phyloP scores from a whole-genome alignment of 2,797 vertebrate species.

The Chiloscyllium punctatum region DNA sequence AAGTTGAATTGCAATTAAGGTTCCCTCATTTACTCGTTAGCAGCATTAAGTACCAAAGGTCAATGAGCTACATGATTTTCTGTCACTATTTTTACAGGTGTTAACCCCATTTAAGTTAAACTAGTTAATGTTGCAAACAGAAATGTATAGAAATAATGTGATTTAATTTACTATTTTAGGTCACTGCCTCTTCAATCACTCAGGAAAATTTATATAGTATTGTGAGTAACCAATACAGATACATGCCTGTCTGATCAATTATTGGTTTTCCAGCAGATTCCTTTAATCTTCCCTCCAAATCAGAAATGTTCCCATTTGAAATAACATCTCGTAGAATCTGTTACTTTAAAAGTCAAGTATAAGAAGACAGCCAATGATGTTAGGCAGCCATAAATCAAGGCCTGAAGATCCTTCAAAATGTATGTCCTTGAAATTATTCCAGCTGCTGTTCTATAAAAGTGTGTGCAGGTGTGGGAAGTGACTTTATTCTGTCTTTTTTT shows the following conservation, averaged over 20 bases:
- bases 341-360: background rate
- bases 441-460: background rate
- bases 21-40: background rate
- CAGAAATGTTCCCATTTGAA: background rate
- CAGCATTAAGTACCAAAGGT: background rate
- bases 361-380: background rate
- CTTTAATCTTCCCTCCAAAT: background rate
- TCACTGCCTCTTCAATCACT: background rate
- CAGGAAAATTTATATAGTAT: background rate
- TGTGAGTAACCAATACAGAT: background rate
- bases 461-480: background rate
- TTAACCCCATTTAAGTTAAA: background rate
- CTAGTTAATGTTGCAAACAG: background rate
- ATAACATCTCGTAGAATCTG: background rate
- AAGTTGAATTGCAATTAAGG: background rate
- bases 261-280: background rate
- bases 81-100: background rate
- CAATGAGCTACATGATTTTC: background rate
- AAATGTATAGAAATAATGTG: background rate
- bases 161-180: background rate
- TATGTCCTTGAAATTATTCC: constrained; percentile 5
- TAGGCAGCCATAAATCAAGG: background rate
- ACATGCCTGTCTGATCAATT: background rate
- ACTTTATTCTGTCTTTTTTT: constrained; percentile 15
- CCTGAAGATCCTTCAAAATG: background rate